Conservation (phyloP, 2,888 invertebrate species). For the Mechanitis messenoides region DNA sequence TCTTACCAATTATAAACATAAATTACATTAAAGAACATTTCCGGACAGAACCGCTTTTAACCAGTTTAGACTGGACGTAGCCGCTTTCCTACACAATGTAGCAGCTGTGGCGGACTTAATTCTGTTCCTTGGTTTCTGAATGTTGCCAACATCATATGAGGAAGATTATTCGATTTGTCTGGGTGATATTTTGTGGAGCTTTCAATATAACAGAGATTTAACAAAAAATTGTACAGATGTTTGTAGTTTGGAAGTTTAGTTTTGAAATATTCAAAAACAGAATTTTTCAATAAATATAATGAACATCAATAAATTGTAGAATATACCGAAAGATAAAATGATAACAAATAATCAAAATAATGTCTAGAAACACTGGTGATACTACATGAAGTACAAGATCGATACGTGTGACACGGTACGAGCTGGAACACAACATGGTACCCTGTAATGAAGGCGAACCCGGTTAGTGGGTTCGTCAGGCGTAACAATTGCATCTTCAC, state of each 20-base stretch:
- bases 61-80: conserved; percentile 50
- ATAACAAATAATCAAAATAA: too few relatives aligned
- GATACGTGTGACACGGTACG: conserved; percentile 17
- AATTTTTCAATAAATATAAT: too few relatives aligned
- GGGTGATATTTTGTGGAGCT: neutral
- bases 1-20: conserved; percentile 49
- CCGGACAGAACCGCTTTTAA: conserved; percentile 54
- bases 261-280: too few relatives aligned
- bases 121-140: conserved; percentile 34
- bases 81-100: conserved; percentile 28
- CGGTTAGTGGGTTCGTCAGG: conserved; percentile 68
- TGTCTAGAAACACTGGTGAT: neutral
- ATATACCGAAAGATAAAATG: too few relatives aligned
- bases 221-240: neutral
- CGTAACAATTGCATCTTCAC: conserved; percentile 76
- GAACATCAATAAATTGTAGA: too few relatives aligned
- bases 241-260: too few relatives aligned
- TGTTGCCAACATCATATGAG: conserved; percentile 28
- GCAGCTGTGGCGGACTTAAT: conserved; percentile 32
- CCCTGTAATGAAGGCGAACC: conserved; percentile 66
- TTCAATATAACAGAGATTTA: neutral
- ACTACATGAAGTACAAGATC: conserved; percentile 10
- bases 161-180: conserved; percentile 23
- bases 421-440: conserved; percentile 26
- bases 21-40: conserved; percentile 65